These are phyloP conservation scores for Dicaeum eximium DNA, from an alignment of 2,113 vertebrate genomes.

Conservation along the genomic window DNA sequence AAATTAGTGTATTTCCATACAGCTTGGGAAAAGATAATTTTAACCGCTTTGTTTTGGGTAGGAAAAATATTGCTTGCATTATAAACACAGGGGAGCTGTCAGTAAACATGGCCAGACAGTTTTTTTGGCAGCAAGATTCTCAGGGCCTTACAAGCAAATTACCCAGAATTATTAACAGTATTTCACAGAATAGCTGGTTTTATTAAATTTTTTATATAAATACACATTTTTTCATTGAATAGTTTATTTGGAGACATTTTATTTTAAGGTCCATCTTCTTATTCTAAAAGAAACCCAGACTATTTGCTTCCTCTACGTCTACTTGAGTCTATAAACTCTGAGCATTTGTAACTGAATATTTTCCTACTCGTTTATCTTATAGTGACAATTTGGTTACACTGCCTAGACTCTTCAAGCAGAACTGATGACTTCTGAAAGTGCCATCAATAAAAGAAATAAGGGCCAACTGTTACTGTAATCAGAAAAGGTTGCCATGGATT, in stretches of 20 bases:
- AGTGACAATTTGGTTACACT: not conserved
- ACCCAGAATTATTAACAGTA: slow-evolving; percentile 33
- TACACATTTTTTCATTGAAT: not conserved
- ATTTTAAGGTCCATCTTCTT: slow-evolving; percentile 44
- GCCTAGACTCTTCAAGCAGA: slow-evolving; percentile 10
- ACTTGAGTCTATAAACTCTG: slow-evolving; percentile 39
- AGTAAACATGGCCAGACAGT: slow-evolving; percentile 47
- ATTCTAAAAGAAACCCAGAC: slow-evolving; percentile 16
- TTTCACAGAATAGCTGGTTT: not conserved
- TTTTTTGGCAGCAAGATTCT: slow-evolving; percentile 42
- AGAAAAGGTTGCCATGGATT: not conserved
- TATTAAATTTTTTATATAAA: not conserved
- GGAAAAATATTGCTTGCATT: slow-evolving; percentile 71
- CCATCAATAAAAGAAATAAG: slow-evolving; percentile 31
- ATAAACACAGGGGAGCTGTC: slow-evolving; percentile 64
- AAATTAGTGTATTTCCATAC: slow-evolving; percentile 81
- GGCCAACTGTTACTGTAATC: not conserved
- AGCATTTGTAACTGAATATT: not conserved
- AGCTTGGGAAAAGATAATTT: slow-evolving; percentile 76
- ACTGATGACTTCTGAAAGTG: slow-evolving; percentile 24
- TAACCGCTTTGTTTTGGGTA: slow-evolving; percentile 68
- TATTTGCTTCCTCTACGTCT: slow-evolving; percentile 9
- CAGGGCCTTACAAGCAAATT: slow-evolving; percentile 33
- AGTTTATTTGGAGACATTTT: slow-evolving; percentile 3
- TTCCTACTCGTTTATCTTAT: not conserved